Percentiles rank a stretch among this genome's conserved stretches.
phyloP scores from a whole-genome alignment of 2,888 invertebrate genomes.

The Tuta absoluta region DNA sequence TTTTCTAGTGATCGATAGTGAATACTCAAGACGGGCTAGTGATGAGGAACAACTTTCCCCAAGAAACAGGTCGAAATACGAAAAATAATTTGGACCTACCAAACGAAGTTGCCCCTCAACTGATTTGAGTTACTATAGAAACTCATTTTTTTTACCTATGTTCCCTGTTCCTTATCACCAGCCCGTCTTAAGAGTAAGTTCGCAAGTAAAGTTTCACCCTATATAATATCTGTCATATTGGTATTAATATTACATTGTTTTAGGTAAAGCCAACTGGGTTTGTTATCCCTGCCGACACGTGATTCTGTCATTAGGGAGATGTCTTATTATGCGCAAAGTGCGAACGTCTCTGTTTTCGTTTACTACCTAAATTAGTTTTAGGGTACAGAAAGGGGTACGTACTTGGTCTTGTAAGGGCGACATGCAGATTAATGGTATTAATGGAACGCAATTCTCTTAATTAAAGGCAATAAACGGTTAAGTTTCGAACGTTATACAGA shows the following conservation, averaged over 20 bases:
- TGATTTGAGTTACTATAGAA: too few species aligned
- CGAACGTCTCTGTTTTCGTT: constrained; percentile 66
- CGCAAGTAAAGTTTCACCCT: too few species aligned
- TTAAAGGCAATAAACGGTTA: constrained; percentile 34
- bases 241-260: constrained; percentile 43
- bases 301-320: constrained; percentile 67
- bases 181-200: too few species aligned
- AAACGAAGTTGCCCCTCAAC: too few species aligned
- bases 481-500: not conserved
- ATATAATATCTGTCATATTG: constrained; percentile 52
- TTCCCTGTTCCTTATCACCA: too few species aligned
- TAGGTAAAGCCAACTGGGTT: constrained; percentile 34
- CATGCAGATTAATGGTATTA: constrained; percentile 64
- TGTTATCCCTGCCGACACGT: constrained; percentile 49
- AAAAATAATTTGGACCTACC: too few species aligned
- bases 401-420: constrained; percentile 49
- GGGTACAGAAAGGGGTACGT: constrained; percentile 58
- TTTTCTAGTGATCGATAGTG: too few species aligned
- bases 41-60: too few species aligned
- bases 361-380: constrained; percentile 61
- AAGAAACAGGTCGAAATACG: too few species aligned
- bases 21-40: too few species aligned
- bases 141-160: too few species aligned
- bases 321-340: constrained; percentile 67
- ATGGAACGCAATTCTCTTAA: constrained; percentile 59